Percentiles rank a stretch among this genome's conserved stretches.
phyloP scores from a whole-genome alignment of 2,797 vertebrate genomes.

The Erpetoichthys calabaricus region DNA sequence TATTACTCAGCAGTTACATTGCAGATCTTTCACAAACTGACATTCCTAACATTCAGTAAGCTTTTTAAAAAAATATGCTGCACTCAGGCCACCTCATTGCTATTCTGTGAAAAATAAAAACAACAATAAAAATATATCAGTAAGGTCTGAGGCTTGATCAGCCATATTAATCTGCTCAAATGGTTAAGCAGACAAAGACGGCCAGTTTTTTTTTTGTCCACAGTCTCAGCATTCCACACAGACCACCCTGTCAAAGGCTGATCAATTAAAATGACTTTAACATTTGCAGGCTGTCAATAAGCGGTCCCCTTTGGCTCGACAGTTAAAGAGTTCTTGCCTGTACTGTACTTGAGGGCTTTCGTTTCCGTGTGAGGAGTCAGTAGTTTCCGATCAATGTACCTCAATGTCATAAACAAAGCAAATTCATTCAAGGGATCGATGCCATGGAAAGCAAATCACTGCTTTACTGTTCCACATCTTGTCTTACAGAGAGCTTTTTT shows the following conservation, averaged over 20 bases:
- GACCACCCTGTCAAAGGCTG: constrained; percentile 36
- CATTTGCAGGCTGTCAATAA: constrained; percentile 58
- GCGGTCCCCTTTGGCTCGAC: constrained; percentile 47
- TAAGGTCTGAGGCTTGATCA: constrained; percentile 51
- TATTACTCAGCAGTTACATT: no score
- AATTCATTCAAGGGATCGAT: constrained; percentile 26
- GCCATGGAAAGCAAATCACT: constrained; percentile 21
- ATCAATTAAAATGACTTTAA: constrained; percentile 69
- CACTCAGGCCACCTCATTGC: constrained; percentile 33
- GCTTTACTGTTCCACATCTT: constrained; percentile 22
- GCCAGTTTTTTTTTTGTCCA: constrained; percentile 24
- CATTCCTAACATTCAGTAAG: no score
- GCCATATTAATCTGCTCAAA: constrained; percentile 45
- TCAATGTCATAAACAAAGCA: constrained; percentile 36
- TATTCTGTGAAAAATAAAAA: constrained; percentile 23
- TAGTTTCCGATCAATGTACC: constrained; percentile 37
- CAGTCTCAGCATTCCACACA: constrained; percentile 19
- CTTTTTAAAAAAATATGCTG: no score
- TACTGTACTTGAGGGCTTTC: constrained; percentile 35
- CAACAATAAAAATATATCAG: constrained; percentile 47
- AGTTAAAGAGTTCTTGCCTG: constrained; percentile 29
- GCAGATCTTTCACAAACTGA: no score
- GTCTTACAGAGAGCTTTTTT: constrained; percentile 10
- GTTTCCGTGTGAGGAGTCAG: constrained; percentile 33
- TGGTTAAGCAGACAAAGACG: constrained; percentile 28